Evolutionary conservation across 1,140 invertebrate genomes (phyloP).

Genomic region (Drosophila parabipectinata): DNA sequence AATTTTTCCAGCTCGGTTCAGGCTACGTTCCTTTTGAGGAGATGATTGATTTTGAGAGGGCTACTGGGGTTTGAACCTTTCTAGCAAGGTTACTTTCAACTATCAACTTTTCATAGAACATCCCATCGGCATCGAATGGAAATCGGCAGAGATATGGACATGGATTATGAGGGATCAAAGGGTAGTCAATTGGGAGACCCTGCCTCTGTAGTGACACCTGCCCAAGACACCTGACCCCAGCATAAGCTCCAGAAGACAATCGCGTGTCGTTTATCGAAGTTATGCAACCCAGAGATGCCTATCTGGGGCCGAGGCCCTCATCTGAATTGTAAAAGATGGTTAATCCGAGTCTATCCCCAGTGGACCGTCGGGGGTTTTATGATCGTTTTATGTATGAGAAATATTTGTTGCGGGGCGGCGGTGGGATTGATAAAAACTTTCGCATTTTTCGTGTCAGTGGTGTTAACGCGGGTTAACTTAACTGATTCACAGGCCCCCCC

Average conservation of each 20-base stretch:
- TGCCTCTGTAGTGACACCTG: background rate
- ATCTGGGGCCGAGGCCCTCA: constrained; percentile 20
- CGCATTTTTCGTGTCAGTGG: constrained; percentile 45
- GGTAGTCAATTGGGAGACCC: background rate
- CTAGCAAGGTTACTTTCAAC: no score
- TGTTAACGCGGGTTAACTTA: constrained; percentile 15
- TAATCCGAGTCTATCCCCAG: constrained; percentile 6
- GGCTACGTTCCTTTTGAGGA: no score
- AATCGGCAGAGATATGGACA: no score
- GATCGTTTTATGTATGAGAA: constrained; percentile 54
- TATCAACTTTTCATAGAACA: no score
- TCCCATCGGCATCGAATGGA: no score
- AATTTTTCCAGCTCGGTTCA: no score
- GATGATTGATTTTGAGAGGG: no score
- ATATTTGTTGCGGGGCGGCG: constrained; percentile 7
- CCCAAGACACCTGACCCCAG: no score
- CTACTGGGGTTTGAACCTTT: no score
- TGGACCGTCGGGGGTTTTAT: constrained; percentile 21
- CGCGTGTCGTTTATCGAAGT: constrained; percentile 2
- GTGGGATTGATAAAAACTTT: constrained; percentile 58
- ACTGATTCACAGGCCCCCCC: constrained; percentile 22
- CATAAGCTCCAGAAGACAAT: background rate
- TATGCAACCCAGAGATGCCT: constrained; percentile 36
- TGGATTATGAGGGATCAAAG: background rate
- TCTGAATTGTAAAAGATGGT: constrained; percentile 32